Base-by-base conservation (phyloP, 2,797 vertebrate genomes). In the Poliocrania exsul region DNA sequence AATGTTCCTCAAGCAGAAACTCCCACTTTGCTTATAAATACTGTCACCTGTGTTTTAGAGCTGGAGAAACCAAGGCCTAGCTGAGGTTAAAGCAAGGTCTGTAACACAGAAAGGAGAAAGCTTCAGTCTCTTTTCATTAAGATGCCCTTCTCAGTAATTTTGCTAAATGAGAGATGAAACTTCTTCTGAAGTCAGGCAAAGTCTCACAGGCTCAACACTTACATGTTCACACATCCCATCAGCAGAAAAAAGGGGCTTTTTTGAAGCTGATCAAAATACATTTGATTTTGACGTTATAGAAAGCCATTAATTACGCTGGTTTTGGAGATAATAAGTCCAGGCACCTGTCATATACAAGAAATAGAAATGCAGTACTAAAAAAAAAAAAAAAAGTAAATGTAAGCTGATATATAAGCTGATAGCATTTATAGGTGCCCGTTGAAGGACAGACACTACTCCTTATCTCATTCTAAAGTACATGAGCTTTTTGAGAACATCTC, bases 191-290 rank as follows among this genome's bases (percentile, higher is more conserved):
- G 90, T 74, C 81, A 61, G 29, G n/a, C 37, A n/a, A 85, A 92
- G 60, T 87, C 82, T 84, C 88, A 70, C 8, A 3, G 61, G 81
- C 53, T 87, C 78, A 53, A 18, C 23, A 33, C 42, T 94, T 80
- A 26, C 10, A 80, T 49, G 64, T 71, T 85, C 60, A 77, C 69
- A 82, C 53, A 17, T 67, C 42, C 12, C 28, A 65, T 54, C 72
- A 56, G 47, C 51, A 62, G 38, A 78, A 92, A 83, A 57, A 75
- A 88, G 16, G 19, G 20, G 0, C 0, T 9, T 79, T 72, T 87
- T 80, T 95, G 19, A 91, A 87, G 81, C 19, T 74, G 81, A 67
- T 95, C 56, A 93, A 91, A 95, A 93, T 65, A n/a, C 4, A 14
- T 69, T 73, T 81, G 65, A 94, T 85, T 90, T 85, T 82, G 84